Percentiles rank a stretch among this genome's conserved stretches.
Evolutionary conservation across 64 coral and sea anemone genomes (phyloP).

Genomic region (Pocillopora damicornis): DNA sequence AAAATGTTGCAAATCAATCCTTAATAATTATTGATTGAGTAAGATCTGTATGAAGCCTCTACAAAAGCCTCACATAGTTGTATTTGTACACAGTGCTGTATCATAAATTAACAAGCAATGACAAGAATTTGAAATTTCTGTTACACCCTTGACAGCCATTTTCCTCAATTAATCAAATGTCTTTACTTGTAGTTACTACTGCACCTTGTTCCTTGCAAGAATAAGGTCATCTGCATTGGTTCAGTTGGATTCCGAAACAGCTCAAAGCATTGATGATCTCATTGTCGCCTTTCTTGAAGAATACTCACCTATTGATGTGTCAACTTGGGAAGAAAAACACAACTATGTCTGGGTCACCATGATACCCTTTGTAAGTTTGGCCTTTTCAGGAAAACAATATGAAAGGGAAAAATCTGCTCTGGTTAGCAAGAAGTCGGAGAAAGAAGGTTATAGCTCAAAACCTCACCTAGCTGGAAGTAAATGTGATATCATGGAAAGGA

Average conservation of each 20-base stretch:
- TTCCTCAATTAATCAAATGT: neutral
- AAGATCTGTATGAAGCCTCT: no score
- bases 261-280: slow-evolving; percentile 59
- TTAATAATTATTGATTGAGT: no score
- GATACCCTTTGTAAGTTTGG: slow-evolving; percentile 81
- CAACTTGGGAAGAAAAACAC: slow-evolving; percentile 70
- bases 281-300: slow-evolving; percentile 60
- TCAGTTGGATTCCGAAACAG: slow-evolving; percentile 33
- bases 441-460: neutral
- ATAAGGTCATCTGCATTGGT: slow-evolving; percentile 56
- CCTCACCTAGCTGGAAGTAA: no score
- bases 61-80: no score
- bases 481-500: neutral
- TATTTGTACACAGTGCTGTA: no score
- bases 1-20: no score
- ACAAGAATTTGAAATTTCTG: neutral
- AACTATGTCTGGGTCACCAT: slow-evolving; percentile 96
- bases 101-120: neutral
- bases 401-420: neutral
- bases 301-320: slow-evolving; percentile 52
- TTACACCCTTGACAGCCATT: neutral
- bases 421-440: no score
- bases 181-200: slow-evolving; percentile 63
- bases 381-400: slow-evolving; percentile 58
- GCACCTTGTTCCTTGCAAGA: slow-evolving; percentile 74